Conservation (phyloP, 2,797 vertebrate genomes). For the Acanthurus leucopareius region DNA sequence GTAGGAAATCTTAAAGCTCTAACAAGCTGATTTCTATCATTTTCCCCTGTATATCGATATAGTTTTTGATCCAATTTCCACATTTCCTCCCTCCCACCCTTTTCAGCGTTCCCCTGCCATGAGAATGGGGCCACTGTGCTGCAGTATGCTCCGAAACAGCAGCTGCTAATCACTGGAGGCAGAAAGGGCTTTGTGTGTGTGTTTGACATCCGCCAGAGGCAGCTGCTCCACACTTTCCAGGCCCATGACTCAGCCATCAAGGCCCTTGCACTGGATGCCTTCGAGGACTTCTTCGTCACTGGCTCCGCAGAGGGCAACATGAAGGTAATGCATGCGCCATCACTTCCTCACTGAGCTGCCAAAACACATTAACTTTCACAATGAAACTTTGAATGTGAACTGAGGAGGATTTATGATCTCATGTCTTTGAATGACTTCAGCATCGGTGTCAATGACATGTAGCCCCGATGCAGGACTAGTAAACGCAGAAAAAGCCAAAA, state of each 20-base stretch:
- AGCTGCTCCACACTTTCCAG: constrained; percentile 95
- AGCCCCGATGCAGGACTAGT: too few relatives aligned
- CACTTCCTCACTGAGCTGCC: constrained; percentile 15
- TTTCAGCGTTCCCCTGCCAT: constrained; percentile 94
- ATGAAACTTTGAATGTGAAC: neutral
- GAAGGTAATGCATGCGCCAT: constrained; percentile 86
- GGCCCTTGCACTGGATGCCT: constrained; percentile 92
- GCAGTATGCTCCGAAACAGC: constrained; percentile 95
- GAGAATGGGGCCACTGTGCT: constrained; percentile 97
- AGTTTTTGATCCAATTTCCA: neutral
- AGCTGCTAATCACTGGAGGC: constrained; percentile 95
- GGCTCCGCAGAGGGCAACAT: constrained; percentile 98
- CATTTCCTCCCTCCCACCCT: constrained; percentile 16
- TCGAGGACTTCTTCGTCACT: constrained; percentile 95
- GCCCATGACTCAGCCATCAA: constrained; percentile 97
- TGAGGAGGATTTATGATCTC: neutral
- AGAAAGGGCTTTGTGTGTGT: constrained; percentile 94
- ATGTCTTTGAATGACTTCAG: too few relatives aligned
- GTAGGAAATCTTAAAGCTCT: constrained; percentile 79
- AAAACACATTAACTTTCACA: neutral
- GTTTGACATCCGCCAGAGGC: constrained; percentile 97
- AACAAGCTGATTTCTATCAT: neutral
- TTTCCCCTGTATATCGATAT: neutral
- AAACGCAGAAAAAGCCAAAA: too few relatives aligned
- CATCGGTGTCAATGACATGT: too few relatives aligned